These are phyloP conservation scores for Cheilosia variabilis DNA, from an alignment of 2,888 invertebrate genomes.

Conservation along the genomic window DNA sequence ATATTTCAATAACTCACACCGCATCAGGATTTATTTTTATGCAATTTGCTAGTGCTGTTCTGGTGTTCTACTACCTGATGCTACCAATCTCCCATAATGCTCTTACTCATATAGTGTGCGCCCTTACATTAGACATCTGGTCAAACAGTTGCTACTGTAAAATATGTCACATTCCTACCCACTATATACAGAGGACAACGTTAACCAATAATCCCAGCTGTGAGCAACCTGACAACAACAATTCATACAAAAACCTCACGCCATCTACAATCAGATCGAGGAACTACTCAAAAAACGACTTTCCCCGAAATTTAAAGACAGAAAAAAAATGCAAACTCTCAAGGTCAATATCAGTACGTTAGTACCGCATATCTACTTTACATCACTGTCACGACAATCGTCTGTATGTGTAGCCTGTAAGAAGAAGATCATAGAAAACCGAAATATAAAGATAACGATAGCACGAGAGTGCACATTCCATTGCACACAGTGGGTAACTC, in stretches of 20 bases:
- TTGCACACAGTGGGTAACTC: slow-evolving; percentile 34
- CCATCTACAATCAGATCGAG: slow-evolving; percentile 45
- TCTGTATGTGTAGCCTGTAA: slow-evolving; percentile 24
- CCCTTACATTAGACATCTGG: slow-evolving; percentile 32
- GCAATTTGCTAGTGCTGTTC: too few species aligned
- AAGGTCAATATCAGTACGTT: slow-evolving; percentile 30
- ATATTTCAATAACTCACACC: too few species aligned
- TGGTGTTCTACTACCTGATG: background rate
- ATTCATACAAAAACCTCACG: background rate
- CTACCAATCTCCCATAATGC: background rate
- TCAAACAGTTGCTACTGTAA: slow-evolving; percentile 48
- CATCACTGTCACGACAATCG: background rate
- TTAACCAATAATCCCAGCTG: slow-evolving; percentile 11
- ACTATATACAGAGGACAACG: background rate
- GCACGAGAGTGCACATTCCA: slow-evolving; percentile 45
- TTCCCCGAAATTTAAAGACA: slow-evolving; percentile 24
- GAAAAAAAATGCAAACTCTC: slow-evolving; percentile 34
- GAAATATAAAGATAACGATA: slow-evolving; percentile 55
- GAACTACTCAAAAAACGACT: slow-evolving; percentile 14
- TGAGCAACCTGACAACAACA: background rate
- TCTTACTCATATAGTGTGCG: background rate
- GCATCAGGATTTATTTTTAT: too few species aligned
- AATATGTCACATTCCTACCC: slow-evolving; percentile 10
- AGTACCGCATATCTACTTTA: background rate
- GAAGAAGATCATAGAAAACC: slow-evolving; percentile 37